Conservation (phyloP, 2,888 invertebrate species). For the Limulus polyphemus region DNA sequence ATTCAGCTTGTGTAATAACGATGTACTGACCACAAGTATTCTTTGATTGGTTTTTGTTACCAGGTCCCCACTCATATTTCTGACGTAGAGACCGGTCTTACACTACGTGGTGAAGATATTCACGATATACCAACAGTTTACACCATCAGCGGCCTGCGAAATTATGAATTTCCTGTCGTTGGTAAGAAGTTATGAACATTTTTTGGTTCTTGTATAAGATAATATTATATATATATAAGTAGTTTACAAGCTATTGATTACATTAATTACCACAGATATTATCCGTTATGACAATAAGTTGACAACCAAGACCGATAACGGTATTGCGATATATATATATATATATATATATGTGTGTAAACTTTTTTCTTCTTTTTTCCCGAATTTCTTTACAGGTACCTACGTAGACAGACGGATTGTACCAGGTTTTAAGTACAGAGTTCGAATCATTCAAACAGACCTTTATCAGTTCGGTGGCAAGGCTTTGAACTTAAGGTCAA, state of each 20-base stretch:
- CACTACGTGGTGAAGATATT: conserved; percentile 43
- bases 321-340: too few species aligned
- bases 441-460: conserved; percentile 52
- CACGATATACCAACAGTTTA: conserved; percentile 55
- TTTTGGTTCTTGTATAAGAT: not conserved
- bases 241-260: too few species aligned
- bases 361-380: too few species aligned
- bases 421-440: conserved; percentile 60
- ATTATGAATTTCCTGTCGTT: conserved; percentile 55
- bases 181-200: conserved; percentile 41
- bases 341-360: too few species aligned
- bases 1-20: too few species aligned
- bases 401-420: conserved; percentile 57
- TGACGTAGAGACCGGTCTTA: too few species aligned
- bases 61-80: too few species aligned
- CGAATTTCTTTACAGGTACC: conserved; percentile 46
- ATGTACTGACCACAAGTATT: too few species aligned
- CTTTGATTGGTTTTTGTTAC: too few species aligned
- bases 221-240: not conserved
- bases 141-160: conserved; percentile 50
- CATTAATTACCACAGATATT: too few species aligned
- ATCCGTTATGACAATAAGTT: too few species aligned
- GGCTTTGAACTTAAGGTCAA: conserved; percentile 51
- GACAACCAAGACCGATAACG: too few species aligned
- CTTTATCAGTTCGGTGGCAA: conserved; percentile 53